Percentiles rank a stretch among this genome's conserved stretches.
phyloP scores from a whole-genome alignment of 2,888 invertebrate species.

The Xanthostigma xanthostigma region DNA sequence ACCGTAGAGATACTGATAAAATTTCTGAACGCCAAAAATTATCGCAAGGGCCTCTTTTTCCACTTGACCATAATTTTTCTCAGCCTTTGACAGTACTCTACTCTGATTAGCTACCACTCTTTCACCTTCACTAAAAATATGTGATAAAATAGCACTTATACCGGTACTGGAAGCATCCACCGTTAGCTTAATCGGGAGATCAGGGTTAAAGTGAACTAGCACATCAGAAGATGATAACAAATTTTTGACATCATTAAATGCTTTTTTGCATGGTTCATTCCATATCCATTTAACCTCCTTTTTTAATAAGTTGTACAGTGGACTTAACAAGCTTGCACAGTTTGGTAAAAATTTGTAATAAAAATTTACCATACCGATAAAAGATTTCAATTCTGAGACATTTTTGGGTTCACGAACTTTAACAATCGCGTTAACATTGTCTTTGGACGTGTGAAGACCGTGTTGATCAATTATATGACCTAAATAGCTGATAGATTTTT shows the following conservation, averaged over 20 bases:
- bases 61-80: constrained; percentile 6
- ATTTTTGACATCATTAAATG: neutral
- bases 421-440: constrained; percentile 12
- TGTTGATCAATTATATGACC: constrained; percentile 14
- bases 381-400: neutral
- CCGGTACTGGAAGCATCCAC: constrained; percentile 1
- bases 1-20: neutral
- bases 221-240: neutral
- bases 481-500: constrained; percentile 9
- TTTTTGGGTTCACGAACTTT: neutral
- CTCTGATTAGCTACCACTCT: constrained; percentile 10
- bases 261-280: neutral
- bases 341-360: neutral
- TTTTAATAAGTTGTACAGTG: neutral
- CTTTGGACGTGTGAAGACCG: constrained; percentile 12
- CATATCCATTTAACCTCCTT: neutral
- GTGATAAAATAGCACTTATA: neutral
- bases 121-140: neutral
- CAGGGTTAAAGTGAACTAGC: neutral
- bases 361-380: neutral
- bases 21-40: neutral
- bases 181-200: neutral
- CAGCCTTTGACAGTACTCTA: constrained; percentile 7
- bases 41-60: constrained; percentile 8
- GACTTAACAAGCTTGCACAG: neutral